These are phyloP conservation scores for Caenorhabditis sinica DNA, from an alignment of 2,888 invertebrate species.

Conservation along the genomic window DNA sequence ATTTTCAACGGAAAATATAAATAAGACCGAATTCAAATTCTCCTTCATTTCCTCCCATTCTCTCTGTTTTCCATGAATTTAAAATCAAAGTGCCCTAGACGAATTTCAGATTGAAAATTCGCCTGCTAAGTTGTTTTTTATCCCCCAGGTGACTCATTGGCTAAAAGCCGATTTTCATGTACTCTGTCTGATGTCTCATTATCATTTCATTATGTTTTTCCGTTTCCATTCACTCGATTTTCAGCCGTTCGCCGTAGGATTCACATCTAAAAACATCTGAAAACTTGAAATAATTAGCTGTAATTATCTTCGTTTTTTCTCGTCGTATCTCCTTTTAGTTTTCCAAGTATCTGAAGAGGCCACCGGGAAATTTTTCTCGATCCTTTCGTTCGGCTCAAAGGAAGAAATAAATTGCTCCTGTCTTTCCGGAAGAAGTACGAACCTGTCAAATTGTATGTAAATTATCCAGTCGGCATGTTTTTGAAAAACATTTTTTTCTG, in stretches of 20 bases:
- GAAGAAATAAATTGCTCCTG: too few relatives aligned
- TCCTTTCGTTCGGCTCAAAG: too few relatives aligned
- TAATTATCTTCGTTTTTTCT: slow-evolving; percentile 28
- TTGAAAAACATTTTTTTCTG: too few relatives aligned
- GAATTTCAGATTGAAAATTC: slow-evolving; percentile 9
- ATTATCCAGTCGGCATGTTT: too few relatives aligned
- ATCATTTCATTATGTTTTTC: slow-evolving; percentile 29
- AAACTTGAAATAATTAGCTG: slow-evolving; percentile 37
- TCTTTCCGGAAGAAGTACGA: too few relatives aligned
- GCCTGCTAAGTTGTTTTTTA: slow-evolving; percentile 9
- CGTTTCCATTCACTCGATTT: not conserved
- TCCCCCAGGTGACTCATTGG: not conserved
- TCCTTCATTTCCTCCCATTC: not conserved
- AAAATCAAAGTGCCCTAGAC: not conserved
- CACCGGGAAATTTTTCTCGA: not conserved
- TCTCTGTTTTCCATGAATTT: slow-evolving; percentile 4
- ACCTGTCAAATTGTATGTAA: too few relatives aligned
- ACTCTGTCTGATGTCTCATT: slow-evolving; percentile 7
- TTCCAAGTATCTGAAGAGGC: not conserved
- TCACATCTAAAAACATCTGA: not conserved
- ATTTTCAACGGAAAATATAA: not conserved
- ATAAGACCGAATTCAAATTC: not conserved
- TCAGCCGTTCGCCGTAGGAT: not conserved
- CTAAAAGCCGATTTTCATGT: not conserved
- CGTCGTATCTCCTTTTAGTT: not conserved